Conservation (phyloP, 2,113 vertebrate genomes). For the Athene cunicularia region DNA sequence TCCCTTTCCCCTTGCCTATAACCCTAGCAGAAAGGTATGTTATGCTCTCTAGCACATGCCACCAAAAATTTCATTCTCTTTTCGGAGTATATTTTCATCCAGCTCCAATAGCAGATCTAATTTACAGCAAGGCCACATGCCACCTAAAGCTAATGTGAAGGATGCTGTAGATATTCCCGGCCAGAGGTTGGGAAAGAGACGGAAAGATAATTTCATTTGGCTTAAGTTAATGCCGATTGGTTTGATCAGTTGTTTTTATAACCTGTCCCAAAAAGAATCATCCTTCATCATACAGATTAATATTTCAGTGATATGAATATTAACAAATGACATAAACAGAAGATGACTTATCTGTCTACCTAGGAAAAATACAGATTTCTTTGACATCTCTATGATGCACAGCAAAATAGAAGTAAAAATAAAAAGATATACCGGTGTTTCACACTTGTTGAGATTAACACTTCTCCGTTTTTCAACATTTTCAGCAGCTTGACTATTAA, state of each 20-base stretch:
- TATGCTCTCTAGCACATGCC: neutral
- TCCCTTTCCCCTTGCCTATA: neutral
- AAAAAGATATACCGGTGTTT: constrained; percentile 68
- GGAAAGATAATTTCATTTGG: neutral
- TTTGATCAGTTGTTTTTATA: neutral
- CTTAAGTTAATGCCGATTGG: neutral
- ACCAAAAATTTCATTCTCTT: neutral
- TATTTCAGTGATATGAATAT: neutral
- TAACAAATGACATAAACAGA: neutral
- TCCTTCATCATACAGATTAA: neutral
- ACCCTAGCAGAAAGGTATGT: constrained; percentile 8
- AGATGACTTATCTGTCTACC: neutral
- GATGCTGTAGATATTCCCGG: neutral
- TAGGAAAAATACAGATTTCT: neutral
- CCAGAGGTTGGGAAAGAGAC: neutral
- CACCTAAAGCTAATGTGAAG: neutral
- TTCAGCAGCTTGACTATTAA: constrained; percentile 86
- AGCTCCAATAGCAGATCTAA: neutral
- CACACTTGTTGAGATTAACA: constrained; percentile 78
- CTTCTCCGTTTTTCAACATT: constrained; percentile 84
- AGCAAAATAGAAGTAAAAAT: neutral
- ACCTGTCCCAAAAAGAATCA: neutral
- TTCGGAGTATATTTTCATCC: neutral
- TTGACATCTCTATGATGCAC: neutral
- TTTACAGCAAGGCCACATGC: neutral